Percentiles rank a stretch among this genome's conserved stretches.
These are phyloP conservation scores for Osmoderma eremita DNA, from an alignment of 2,888 invertebrate genomes.

Conservation along the genomic window DNA sequence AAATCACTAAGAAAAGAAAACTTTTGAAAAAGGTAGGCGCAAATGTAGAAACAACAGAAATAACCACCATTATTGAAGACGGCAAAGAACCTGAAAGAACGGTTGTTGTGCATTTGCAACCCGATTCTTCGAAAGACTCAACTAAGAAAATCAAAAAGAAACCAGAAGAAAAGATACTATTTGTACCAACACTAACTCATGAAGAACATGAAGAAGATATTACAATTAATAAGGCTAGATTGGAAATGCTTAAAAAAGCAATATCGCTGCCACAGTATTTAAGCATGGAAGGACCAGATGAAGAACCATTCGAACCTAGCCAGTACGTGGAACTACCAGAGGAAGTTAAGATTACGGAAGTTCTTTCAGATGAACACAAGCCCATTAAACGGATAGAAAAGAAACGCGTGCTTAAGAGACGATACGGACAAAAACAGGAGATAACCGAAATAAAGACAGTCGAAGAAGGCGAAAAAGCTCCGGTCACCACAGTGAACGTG, in stretches of 20 bases:
- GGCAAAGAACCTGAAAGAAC: slow-evolving; percentile 58
- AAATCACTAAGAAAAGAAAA: slow-evolving; percentile 53
- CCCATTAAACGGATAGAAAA: slow-evolving; percentile 52
- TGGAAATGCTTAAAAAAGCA: slow-evolving; percentile 57
- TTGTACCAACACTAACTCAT: slow-evolving; percentile 57
- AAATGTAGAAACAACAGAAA: slow-evolving; percentile 52
- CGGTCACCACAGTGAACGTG: slow-evolving; percentile 58
- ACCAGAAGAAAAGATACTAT: slow-evolving; percentile 53
- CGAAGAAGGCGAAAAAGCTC: slow-evolving; percentile 54
- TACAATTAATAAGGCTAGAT: slow-evolving; percentile 55
- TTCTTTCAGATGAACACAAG: slow-evolving; percentile 47
- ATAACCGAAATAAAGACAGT: slow-evolving; percentile 57
- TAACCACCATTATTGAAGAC: slow-evolving; percentile 55
- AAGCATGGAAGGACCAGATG: slow-evolving; percentile 51
- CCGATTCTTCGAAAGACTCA: slow-evolving; percentile 39
- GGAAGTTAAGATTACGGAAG: slow-evolving; percentile 43
- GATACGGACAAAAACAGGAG: slow-evolving; percentile 52
- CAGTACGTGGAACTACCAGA: slow-evolving; percentile 44
- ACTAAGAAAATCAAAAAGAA: slow-evolving; percentile 45
- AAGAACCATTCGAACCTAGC: slow-evolving; percentile 50
- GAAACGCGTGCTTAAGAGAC: slow-evolving; percentile 46
- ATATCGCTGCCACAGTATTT: slow-evolving; percentile 49
- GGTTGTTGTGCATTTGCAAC: slow-evolving; percentile 48
- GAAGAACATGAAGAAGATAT: slow-evolving; percentile 57
- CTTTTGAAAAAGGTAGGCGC: slow-evolving; percentile 50